Conservation (phyloP, 2,888 invertebrate species). For the Crocallis elinguaria region DNA sequence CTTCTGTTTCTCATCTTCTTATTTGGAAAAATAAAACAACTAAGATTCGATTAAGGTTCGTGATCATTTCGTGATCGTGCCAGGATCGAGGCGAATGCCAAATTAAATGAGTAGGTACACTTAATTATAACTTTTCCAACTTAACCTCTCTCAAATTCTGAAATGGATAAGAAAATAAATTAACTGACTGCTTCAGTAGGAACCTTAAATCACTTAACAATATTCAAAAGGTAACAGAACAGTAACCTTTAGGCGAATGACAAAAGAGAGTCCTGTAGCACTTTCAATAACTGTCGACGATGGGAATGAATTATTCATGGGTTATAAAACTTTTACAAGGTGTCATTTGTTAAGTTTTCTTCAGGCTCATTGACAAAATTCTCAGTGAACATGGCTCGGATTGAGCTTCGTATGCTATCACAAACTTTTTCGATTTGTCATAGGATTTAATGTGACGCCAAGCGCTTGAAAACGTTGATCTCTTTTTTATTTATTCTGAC, state of each 20-base stretch:
- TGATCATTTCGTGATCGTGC: too few relatives aligned
- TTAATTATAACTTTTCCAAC: not conserved
- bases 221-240: conserved; percentile 31
- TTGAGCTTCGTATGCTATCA: conserved; percentile 44
- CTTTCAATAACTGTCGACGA: conserved; percentile 48
- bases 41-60: too few relatives aligned
- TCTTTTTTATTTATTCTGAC: conserved; percentile 32
- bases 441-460: conserved; percentile 47
- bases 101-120: too few relatives aligned
- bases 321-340: conserved; percentile 52
- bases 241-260: conserved; percentile 37
- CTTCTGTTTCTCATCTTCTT: too few relatives aligned
- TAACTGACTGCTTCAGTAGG: not conserved
- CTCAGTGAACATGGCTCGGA: conserved; percentile 42
- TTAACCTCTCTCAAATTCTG: not conserved
- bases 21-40: too few relatives aligned
- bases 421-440: conserved; percentile 59
- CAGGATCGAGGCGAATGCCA: too few relatives aligned
- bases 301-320: conserved; percentile 52
- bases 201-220: conserved; percentile 19
- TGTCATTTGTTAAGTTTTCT: conserved; percentile 55
- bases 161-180: not conserved
- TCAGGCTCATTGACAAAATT: conserved; percentile 47
- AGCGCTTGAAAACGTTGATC: conserved; percentile 37
- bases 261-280: conserved; percentile 41